phyloP scores from a whole-genome alignment of 2,888 invertebrate genomes.

The Metallyticus violacea region DNA sequence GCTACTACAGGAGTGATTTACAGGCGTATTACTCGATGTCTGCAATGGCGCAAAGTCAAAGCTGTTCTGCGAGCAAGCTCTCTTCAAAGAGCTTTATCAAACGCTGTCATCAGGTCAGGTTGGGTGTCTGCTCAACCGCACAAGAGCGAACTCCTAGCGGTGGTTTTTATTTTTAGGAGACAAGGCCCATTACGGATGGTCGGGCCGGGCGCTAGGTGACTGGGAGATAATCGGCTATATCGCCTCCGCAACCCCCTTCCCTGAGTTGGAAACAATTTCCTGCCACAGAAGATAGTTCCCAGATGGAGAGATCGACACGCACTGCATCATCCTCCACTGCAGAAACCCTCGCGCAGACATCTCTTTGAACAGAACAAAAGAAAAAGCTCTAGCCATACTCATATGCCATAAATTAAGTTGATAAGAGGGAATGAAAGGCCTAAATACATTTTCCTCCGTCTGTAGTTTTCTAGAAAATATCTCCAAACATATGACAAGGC shows the following conservation, averaged over 20 bases:
- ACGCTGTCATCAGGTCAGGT: background rate
- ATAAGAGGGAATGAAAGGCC: too few relatives aligned
- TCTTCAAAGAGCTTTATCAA: background rate
- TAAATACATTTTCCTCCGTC: too few relatives aligned
- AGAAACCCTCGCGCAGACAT: background rate
- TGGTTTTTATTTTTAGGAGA: background rate
- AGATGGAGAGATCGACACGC: background rate
- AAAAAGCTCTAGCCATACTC: too few relatives aligned
- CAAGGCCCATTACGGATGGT: background rate
- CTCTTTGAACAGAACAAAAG: too few relatives aligned
- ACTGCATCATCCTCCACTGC: background rate
- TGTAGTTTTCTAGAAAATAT: too few relatives aligned
- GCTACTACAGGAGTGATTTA: background rate
- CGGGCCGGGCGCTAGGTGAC: background rate
- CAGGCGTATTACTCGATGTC: background rate
- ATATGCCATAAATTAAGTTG: too few relatives aligned
- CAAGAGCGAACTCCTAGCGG: background rate
- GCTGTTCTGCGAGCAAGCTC: background rate
- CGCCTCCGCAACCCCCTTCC: background rate
- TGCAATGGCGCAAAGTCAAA: background rate
- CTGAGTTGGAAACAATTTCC: background rate
- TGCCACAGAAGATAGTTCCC: background rate
- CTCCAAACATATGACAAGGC: too few relatives aligned
- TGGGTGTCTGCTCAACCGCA: background rate
- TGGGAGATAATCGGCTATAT: background rate